phyloP scores from a whole-genome alignment of 2,113 vertebrate species.

The Riparia riparia region DNA sequence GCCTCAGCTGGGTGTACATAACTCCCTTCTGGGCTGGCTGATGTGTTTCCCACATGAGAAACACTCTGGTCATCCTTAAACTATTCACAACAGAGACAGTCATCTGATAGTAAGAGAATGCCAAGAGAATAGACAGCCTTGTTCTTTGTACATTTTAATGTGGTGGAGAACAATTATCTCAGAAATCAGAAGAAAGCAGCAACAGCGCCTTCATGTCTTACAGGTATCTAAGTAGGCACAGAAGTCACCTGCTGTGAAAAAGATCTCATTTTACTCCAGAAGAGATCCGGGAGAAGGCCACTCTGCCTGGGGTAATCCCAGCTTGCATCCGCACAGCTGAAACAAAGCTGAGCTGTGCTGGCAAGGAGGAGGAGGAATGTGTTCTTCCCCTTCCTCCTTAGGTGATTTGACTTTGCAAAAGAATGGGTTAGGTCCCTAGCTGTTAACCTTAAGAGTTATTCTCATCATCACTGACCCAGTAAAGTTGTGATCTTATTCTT shows the following conservation, averaged over 20 bases:
- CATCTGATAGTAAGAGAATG: background rate
- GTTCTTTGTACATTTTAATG: background rate
- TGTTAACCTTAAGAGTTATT: background rate
- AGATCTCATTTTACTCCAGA: background rate
- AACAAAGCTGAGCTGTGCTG: background rate
- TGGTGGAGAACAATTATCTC: background rate
- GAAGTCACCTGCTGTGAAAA: background rate
- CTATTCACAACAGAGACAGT: background rate
- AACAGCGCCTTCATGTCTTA: rapidly evolving
- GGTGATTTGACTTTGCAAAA: background rate
- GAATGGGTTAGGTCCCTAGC: background rate
- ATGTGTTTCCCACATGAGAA: background rate
- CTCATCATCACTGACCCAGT: background rate
- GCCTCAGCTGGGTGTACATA: background rate
- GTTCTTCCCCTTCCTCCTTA: background rate
- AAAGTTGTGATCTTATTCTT: background rate
- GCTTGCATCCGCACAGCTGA: background rate
- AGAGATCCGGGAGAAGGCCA: background rate
- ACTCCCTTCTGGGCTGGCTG: background rate
- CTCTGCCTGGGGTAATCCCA: background rate
- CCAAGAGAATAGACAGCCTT: background rate
- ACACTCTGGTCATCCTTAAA: background rate
- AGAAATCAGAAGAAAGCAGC: background rate
- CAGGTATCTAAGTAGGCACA: background rate
- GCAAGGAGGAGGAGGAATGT: background rate